Base-by-base conservation (phyloP, 2,888 invertebrate species). In the Drosophila lacicola region DNA sequence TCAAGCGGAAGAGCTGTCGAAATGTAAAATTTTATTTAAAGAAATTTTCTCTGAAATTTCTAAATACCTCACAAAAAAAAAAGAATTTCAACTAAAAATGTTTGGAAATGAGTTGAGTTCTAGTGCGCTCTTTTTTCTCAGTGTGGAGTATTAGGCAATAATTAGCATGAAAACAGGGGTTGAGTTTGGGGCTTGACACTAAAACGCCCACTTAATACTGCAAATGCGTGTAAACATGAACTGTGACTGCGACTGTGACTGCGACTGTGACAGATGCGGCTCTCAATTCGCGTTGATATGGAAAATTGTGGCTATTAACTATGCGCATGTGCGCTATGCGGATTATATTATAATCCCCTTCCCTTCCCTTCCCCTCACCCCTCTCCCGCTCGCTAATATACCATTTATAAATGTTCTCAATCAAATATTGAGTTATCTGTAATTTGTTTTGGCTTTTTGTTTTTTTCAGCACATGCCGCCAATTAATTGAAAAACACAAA, bases 381-480 rank as follows among this genome's bases (percentile, higher is more conserved):
- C 17, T 17, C 29, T 8, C 29, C 8, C 8, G 8, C 8, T 29
- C 29, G 29, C 29, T 29, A 29, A 29, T 8, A 29, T 2, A 5
- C 25, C 8, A 50, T 37, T 41, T 37, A 37, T 34, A 34, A 14
- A 54, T 54, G 21, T 53, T 8, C 8, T 10, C 29, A 39, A 44
- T 56, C 55, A 44, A 39, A 25, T 51, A 61, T 71, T 62, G 71
- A 46, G 46, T 65, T 70, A 53, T 62, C 50, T 57, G 49, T 53
- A 66, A 71, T 77, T 81, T 66, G 67, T 75, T 67, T 61, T 65
- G 42, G 53, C 11, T 10, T 42, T 42, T 44, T 10, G 10, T 19
- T 42, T 55, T 47, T 21, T 50, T 61, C 53, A 80, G 81, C 83
- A 81, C 84, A 78, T 70, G 84, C 84, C 70, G 78, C 60, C 75